Base-by-base conservation (phyloP, 2,113 vertebrate genomes). In the Alouatta palliata region DNA sequence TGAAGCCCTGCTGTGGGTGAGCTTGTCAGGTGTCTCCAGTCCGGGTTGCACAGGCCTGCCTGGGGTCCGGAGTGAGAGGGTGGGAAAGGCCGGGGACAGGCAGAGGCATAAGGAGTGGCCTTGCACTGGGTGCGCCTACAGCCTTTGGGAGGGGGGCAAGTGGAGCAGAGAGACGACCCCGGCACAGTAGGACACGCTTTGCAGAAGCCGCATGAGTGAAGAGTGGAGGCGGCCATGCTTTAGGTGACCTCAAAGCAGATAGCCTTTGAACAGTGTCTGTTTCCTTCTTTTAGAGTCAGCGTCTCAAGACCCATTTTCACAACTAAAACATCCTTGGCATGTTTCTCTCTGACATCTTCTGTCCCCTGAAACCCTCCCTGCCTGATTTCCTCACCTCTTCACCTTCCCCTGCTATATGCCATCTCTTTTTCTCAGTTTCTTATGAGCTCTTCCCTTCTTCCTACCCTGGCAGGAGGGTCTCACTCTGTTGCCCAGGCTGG, bases 41-140 rank as follows among this genome's bases (percentile, higher is more conserved):
- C 0, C 0, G 52, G 16, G 20, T 13, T 0, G 0, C 25, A 17
- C 1, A 2, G 12, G 17, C 14, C 16, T 19, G 1, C 61, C 75
- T 23, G n/a, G 2, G 4, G 1, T 0, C 56, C 21, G 32, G 32
- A 20, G 27, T 19, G 43, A 58, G 12, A 61, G 45, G 16, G 4
- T 4, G 11, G 49, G 43, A 58, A 12, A 20, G 21, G 82, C 43
- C 30, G 21, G 40, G 25, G 5, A 35, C 27, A 35, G 25, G 43
- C 12, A 30, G 87, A 25, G 8, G 13, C 19, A 13, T 2, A 5
- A 52, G 17, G 10, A 27, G 35, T 3, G 5, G 0, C 13, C 54
- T 6, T 40, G 17, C 17, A 37, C 6, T 19, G 82, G n/a, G 56
- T 35, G 14, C 1, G 37, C 23, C 0, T 25, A 4, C 0, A 0